A percentile compares a stretch with the other conserved stretches of the same genome.
Evolutionary conservation across 1,140 invertebrate genomes (phyloP).

Genomic region (Stenopsyche tienmushanensis): DNA sequence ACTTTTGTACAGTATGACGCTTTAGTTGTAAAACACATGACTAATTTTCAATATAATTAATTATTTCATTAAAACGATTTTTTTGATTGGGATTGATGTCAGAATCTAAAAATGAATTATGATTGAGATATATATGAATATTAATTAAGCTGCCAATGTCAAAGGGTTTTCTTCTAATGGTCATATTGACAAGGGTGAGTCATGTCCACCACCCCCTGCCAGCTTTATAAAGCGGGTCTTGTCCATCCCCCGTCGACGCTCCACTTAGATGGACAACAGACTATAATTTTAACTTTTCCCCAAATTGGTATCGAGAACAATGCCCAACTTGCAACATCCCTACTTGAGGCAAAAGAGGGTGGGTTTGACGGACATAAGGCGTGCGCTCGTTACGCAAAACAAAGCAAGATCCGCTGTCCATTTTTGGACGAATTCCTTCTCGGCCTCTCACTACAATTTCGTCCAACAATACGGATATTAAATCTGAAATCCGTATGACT

Average conservation of each 20-base stretch:
- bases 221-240: background rate
- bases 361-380: background rate
- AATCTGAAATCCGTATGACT: constrained; percentile 37
- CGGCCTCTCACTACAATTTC: background rate
- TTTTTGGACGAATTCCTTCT: constrained; percentile 21
- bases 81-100: too few relatives aligned
- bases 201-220: constrained; percentile 6
- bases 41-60: too few relatives aligned
- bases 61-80: too few relatives aligned
- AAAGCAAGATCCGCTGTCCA: constrained; percentile 28
- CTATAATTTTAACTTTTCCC: constrained; percentile 37
- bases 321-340: constrained; percentile 3
- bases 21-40: too few relatives aligned
- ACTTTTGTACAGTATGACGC: too few relatives aligned
- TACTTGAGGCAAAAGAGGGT: background rate
- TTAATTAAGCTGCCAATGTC: too few relatives aligned
- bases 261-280: constrained; percentile 31
- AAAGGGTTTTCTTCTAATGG: too few relatives aligned
- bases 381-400: constrained; percentile 27
- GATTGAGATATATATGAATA: too few relatives aligned
- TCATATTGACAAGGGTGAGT: constrained; percentile 35
- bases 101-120: too few relatives aligned
- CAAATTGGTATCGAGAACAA: constrained; percentile 40
- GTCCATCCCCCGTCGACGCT: constrained; percentile 14
- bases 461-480: constrained; percentile 18